These are phyloP conservation scores for Notiomystis cincta DNA, from an alignment of 2,113 vertebrate genomes.

Conservation along the genomic window DNA sequence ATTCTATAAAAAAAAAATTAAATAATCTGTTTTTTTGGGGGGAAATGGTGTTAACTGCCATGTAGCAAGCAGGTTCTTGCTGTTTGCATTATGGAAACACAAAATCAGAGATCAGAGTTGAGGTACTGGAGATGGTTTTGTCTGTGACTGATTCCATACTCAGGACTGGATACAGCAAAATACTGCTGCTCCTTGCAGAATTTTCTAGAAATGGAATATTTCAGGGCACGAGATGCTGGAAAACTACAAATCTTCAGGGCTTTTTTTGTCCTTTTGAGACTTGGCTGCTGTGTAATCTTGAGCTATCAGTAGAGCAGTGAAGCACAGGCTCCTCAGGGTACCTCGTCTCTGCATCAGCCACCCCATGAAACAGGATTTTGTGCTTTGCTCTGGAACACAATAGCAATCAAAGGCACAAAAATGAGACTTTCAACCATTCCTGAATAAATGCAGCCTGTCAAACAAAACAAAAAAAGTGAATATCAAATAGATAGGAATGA, in stretches of 20 bases:
- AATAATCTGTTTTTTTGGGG: background rate
- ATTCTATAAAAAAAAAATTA: background rate
- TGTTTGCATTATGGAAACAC: background rate
- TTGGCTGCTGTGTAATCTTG: background rate
- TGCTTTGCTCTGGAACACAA: background rate
- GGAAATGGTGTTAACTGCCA: background rate
- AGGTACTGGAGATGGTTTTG: background rate
- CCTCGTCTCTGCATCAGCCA: rapidly evolving
- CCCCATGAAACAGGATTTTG: background rate
- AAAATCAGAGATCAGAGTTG: background rate
- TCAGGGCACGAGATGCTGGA: background rate
- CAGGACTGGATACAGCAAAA: background rate
- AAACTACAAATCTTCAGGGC: background rate
- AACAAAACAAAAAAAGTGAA: background rate
- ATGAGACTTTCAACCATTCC: background rate
- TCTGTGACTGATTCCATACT: background rate
- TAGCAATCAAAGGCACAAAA: background rate
- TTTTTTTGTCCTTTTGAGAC: background rate
- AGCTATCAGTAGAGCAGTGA: rapidly evolving
- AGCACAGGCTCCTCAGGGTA: background rate
- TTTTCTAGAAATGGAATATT: background rate
- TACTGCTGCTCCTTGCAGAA: background rate
- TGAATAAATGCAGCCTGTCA: background rate
- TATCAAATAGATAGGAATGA: background rate
- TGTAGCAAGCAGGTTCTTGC: rapidly evolving